Evolutionary conservation across 1,140 invertebrate genomes (phyloP).

Genomic region (Brachionus manjavacas): DNA sequence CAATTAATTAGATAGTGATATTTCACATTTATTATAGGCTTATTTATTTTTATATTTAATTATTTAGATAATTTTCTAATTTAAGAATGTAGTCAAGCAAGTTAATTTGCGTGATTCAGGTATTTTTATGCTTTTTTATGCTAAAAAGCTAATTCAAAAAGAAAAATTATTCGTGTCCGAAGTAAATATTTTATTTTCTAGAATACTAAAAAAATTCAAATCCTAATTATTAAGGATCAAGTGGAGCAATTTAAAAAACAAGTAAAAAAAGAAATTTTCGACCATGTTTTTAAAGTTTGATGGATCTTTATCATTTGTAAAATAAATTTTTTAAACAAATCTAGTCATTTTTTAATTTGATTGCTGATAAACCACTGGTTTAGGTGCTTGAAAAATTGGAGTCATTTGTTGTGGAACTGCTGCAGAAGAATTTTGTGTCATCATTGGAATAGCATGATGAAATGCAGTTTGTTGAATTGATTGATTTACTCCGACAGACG

Average conservation of each 20-base stretch:
- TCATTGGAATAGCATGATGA: not conserved
- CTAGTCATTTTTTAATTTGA: not conserved
- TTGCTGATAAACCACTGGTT: not conserved
- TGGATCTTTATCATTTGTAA: not conserved
- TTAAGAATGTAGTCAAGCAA: not conserved
- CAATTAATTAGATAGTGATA: too few species aligned
- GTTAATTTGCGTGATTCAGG: not conserved
- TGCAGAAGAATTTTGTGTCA: not conserved
- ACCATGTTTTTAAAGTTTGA: not conserved
- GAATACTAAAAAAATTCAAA: not conserved
- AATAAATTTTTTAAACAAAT: not conserved
- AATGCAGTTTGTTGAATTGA: not conserved
- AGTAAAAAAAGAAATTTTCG: not conserved
- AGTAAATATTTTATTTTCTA: not conserved
- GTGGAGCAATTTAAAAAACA: not conserved
- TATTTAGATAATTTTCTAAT: not conserved
- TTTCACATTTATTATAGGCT: not conserved
- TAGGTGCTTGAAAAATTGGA: not conserved
- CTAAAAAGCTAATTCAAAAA: not conserved
- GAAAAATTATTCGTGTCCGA: not conserved
- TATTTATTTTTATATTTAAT: too few species aligned
- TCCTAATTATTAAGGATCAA: not conserved
- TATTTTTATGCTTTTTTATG: not conserved
- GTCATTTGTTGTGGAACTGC: not conserved
- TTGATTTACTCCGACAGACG: too few species aligned